These are phyloP conservation scores for Lonchura striata DNA, from an alignment of 2,113 vertebrate genomes.

Conservation along the genomic window DNA sequence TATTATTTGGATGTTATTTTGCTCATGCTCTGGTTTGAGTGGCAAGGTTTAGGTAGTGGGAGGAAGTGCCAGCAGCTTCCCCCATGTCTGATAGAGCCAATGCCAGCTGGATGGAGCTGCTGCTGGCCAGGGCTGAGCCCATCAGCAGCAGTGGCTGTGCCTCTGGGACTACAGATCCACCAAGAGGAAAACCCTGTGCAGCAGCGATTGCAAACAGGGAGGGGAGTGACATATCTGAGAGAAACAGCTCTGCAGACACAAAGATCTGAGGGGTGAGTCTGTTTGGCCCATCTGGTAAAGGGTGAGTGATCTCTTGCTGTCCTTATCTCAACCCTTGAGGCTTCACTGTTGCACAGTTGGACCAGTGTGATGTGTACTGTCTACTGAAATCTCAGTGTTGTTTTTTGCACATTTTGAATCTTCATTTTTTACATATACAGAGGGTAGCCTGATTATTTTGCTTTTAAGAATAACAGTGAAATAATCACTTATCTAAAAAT, in stretches of 20 bases:
- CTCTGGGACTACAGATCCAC: neutral
- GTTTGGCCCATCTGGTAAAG: neutral
- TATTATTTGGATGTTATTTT: neutral
- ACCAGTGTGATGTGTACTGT: too few species aligned
- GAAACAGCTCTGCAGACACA: neutral
- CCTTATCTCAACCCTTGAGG: neutral
- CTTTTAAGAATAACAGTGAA: neutral
- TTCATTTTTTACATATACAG: neutral
- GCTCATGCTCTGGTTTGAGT: neutral
- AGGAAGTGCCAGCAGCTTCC: neutral
- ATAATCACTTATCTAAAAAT: neutral
- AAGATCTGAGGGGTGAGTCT: neutral
- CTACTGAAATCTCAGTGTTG: neutral
- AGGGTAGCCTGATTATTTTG: neutral
- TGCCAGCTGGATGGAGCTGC: neutral
- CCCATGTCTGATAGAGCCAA: neutral
- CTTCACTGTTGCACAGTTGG: neutral
- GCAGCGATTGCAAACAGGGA: accelerated
- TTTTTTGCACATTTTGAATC: neutral
- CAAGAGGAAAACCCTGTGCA: neutral
- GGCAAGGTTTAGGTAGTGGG: neutral
- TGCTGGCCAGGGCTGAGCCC: neutral
- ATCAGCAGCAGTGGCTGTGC: accelerated
- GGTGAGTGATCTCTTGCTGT: neutral
- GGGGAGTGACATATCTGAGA: neutral